Evolutionary conservation across 2,113 vertebrate genomes (phyloP).

Genomic region (Pachycephala philippinensis): DNA sequence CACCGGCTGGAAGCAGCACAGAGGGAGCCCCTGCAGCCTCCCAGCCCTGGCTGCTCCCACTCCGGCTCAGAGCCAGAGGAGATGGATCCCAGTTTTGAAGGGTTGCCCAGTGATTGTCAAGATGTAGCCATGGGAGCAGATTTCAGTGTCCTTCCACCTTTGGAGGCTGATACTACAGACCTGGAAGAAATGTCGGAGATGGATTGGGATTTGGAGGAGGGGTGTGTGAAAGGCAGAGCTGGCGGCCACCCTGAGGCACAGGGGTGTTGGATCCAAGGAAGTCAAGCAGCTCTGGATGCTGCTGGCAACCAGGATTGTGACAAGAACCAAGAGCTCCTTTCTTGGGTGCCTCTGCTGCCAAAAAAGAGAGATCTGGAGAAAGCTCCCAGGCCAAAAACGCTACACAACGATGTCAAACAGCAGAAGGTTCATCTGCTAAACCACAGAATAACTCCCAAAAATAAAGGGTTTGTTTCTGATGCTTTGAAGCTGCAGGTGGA

Average conservation of each 20-base stretch:
- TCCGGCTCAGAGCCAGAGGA: neutral
- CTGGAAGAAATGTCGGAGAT: conserved; percentile 33
- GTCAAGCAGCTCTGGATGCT: neutral
- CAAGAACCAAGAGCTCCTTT: conserved; percentile 42
- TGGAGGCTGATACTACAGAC: conserved; percentile 2
- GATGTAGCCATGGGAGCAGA: neutral
- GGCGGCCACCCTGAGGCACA: neutral
- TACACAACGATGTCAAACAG: neutral
- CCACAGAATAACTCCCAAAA: neutral
- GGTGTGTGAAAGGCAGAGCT: neutral
- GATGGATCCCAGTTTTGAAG: neutral
- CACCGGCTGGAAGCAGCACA: conserved; percentile 11
- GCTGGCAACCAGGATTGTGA: conserved; percentile 29
- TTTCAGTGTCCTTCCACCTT: neutral
- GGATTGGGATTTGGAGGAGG: conserved; percentile 41
- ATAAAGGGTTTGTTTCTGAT: conserved; percentile 1
- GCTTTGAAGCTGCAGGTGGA: conserved; percentile 61
- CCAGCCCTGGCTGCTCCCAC: neutral
- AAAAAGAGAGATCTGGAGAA: conserved; percentile 52
- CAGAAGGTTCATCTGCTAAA: conserved; percentile 48
- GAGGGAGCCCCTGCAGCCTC: neutral
- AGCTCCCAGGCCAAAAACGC: neutral
- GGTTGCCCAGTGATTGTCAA: neutral
- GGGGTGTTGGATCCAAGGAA: neutral
- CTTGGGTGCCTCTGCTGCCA: conserved; percentile 24